Evolutionary conservation across 23 tunicate species (phyloP), one percentile per base, ranked within the genome.

Genomic region (Diplosoma virens): DNA sequence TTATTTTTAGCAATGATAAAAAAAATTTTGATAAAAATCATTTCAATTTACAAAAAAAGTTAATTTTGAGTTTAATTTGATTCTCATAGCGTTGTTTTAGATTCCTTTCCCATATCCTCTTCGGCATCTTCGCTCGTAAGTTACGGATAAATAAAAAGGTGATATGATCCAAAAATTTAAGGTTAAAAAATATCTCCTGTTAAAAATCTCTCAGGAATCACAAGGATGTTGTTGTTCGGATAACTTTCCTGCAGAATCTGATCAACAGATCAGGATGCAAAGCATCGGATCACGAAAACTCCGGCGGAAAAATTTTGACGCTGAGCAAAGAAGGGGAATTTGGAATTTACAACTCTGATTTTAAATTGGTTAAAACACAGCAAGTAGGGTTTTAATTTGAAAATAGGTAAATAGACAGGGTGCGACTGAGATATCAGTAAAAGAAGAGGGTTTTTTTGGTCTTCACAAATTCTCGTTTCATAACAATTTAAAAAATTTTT

Each of bases 301-400:
- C 88, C 5, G 92, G 92, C 4, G 97, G 97, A 28, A 76, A 66
- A 37, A 85, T 72, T 47, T n/a, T 92, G 37, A 75, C 54, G 28
- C 75, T 92, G 21, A 92, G 97, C 70, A 92, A 92, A 37, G 97
- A 92, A 52, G 97, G 97, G 11, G 85, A 76, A 45, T 66, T 92
- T 32, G 87, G 87, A 0, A 32, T 85, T 18, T 92, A 92, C 54
- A 71, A 81, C 14, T 16, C 67, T 0, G 91, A 85, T 31, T 76
- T 73, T 26, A 92, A 92, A 29, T 47, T 92, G 27, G 84, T 60
- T 41, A 85, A 81, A 59, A 37, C 92, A 11, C n/a, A 80, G 3
- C 81, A 82, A 36, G 97, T 92, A 36, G 16, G 52, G 16, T 45
- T 45, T 45, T 45, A 16, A 45, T 11, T 45, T 45, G 52, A 45